phyloP scores from a whole-genome alignment of 2,888 invertebrate genomes.

The Volucella inanis region DNA sequence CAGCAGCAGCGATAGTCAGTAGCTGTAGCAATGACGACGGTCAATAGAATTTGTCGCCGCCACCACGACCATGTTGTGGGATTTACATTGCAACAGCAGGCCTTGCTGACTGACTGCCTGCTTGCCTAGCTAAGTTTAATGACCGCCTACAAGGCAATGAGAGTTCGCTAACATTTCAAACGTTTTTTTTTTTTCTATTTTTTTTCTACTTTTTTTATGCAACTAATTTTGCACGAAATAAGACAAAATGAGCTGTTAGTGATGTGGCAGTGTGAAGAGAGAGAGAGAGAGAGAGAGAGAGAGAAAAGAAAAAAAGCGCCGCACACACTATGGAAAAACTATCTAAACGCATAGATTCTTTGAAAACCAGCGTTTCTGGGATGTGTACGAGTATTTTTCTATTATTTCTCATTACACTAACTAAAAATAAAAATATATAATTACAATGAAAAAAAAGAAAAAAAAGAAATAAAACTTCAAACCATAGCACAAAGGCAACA shows the following conservation, averaged over 20 bases:
- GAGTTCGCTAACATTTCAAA: conserved; percentile 73
- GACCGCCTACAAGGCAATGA: conserved; percentile 73
- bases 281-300: too few species aligned
- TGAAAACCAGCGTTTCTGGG: conserved; percentile 4
- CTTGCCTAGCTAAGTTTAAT: conserved; percentile 51
- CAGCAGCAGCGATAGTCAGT: conserved; percentile 9
- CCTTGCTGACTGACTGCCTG: conserved; percentile 38
- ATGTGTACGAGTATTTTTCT: conserved; percentile 12
- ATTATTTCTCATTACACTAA: conserved; percentile 22
- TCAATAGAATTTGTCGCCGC: conserved; percentile 72
- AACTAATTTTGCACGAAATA: conserved; percentile 67
- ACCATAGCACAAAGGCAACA: conserved; percentile 55
- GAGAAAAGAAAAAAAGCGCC: too few species aligned
- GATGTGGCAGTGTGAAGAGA: conserved; percentile 20
- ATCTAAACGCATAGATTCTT: conserved; percentile 39
- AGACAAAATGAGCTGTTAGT: conserved; percentile 42
- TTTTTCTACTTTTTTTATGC: conserved; percentile 36
- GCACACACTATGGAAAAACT: conserved; percentile 13
- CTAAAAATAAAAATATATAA: conserved; percentile 29
- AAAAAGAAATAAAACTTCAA: not conserved
- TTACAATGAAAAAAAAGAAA: conserved; percentile 1
- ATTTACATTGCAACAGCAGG: conserved; percentile 37
- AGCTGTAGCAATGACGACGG: conserved; percentile 55
- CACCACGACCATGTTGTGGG: conserved; percentile 10
- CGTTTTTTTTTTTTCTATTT: conserved; percentile 9